These are phyloP conservation scores for Cirrhinus molitorella DNA, from an alignment of 2,797 vertebrate genomes.

Conservation along the genomic window DNA sequence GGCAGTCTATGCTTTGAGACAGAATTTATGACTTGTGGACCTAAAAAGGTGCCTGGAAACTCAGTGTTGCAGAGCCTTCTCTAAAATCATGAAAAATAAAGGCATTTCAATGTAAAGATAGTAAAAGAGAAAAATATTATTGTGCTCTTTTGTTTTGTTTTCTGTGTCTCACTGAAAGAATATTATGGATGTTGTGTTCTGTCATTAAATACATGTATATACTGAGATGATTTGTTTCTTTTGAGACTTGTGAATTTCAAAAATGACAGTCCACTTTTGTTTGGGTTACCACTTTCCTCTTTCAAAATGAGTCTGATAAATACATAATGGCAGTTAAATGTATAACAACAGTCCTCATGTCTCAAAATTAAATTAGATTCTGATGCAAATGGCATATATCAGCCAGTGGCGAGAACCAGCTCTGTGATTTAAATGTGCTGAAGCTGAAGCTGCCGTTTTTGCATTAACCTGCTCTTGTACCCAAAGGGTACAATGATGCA, in stretches of 20 bases:
- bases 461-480: conserved; percentile 65
- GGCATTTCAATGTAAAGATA: background rate
- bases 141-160: background rate
- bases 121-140: background rate
- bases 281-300: background rate
- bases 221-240: background rate
- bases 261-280: background rate
- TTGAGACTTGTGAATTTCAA: background rate
- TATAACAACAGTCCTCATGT: background rate
- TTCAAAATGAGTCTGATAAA: background rate
- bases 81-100: background rate
- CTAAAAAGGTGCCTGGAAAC: background rate
- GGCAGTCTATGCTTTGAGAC: conserved; percentile 31
- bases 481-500: conserved; percentile 63
- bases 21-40: background rate
- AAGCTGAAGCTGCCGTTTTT: conserved; percentile 60
- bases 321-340: background rate
- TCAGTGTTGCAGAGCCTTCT: background rate
- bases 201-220: background rate
- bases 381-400: conserved; percentile 23
- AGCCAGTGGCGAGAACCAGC: conserved; percentile 25
- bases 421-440: conserved; percentile 51
- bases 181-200: background rate
- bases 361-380: background rate
- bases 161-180: background rate